phyloP scores from a whole-genome alignment of 2,113 vertebrate species.

The Forbesichthys papilliferus region DNA sequence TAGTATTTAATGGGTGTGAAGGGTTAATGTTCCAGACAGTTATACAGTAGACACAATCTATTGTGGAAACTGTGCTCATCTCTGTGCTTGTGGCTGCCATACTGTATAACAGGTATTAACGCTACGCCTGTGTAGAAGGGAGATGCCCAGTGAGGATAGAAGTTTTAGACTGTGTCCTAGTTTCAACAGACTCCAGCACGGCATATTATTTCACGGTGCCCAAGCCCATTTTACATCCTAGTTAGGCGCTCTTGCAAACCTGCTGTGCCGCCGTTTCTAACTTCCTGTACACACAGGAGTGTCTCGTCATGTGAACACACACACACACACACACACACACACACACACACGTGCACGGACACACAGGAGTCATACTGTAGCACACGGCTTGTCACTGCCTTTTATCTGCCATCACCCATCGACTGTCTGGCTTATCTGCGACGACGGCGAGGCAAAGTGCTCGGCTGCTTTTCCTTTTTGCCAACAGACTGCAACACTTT shows the following conservation, averaged over 20 bases:
- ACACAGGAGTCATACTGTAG: conserved; percentile 42
- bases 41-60: too few species aligned
- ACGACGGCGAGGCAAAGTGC: conserved; percentile 78
- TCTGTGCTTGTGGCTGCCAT: too few species aligned
- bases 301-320: conserved; percentile 20
- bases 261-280: conserved; percentile 69
- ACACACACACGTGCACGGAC: conserved; percentile 23
- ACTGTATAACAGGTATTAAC: too few species aligned
- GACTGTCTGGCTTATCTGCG: conserved; percentile 73
- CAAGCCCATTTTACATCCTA: conserved; percentile 65
- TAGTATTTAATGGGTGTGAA: neutral
- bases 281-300: conserved; percentile 47
- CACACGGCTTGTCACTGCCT: conserved; percentile 72
- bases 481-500: conserved; percentile 79
- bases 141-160: conserved; percentile 39
- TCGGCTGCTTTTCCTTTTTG: conserved; percentile 69
- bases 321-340: conserved; percentile 16
- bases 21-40: too few species aligned
- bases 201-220: conserved; percentile 70
- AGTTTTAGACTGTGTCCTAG: conserved; percentile 69
- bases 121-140: neutral
- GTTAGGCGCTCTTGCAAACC: conserved; percentile 64
- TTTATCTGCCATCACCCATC: conserved; percentile 74
- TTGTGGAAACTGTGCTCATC: too few species aligned
- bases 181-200: conserved; percentile 64